A percentile compares a stretch with the other conserved stretches of the same genome.
Conservation (phyloP, 1,140 invertebrate genomes). For the Drosophila novamexicana region DNA sequence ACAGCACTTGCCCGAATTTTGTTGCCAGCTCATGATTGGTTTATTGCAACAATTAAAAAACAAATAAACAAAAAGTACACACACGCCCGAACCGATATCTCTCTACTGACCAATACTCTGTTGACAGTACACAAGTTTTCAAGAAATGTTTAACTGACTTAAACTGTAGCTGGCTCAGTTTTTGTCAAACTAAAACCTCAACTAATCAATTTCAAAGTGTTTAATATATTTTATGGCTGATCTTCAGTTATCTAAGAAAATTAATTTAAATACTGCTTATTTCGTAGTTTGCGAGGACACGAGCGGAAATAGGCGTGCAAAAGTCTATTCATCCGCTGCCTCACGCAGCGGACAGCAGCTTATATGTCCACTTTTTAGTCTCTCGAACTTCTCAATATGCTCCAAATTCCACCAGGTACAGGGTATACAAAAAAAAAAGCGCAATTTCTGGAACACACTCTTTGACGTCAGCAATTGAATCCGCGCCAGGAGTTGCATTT, state of each 20-base stretch:
- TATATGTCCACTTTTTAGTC: no score
- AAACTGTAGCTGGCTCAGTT: no score
- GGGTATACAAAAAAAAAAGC: neutral
- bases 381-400: neutral
- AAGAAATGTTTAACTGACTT: no score
- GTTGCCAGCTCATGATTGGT: slow-evolving; percentile 32
- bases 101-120: neutral
- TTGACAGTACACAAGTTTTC: neutral
- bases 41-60: slow-evolving; percentile 11
- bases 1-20: slow-evolving; percentile 5
- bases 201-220: no score
- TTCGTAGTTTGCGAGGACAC: no score
- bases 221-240: no score
- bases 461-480: slow-evolving; percentile 22
- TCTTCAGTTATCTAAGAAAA: no score
- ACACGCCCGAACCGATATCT: neutral
- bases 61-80: neutral
- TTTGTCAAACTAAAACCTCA: no score
- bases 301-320: no score
- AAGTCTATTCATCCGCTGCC: no score
- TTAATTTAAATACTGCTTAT: no score
- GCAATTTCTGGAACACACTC: neutral
- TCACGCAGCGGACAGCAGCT: no score
- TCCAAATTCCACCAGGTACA: neutral
- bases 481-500: neutral